These are phyloP conservation scores for Luscinia megarhynchos DNA, from an alignment of 2,797 vertebrate genomes.

Conservation along the genomic window DNA sequence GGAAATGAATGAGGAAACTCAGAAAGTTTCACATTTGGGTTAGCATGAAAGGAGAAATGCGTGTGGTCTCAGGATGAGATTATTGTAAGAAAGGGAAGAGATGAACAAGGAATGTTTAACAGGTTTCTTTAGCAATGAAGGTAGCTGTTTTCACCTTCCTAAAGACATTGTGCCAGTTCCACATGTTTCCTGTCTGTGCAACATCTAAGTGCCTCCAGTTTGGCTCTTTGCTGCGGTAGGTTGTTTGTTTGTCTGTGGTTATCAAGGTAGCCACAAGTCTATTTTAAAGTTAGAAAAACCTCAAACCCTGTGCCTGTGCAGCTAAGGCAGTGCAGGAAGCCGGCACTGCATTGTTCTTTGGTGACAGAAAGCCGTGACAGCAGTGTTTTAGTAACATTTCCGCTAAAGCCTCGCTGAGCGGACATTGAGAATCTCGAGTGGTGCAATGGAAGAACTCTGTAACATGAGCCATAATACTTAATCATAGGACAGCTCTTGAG, in stretches of 20 bases:
- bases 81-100: constrained; percentile 5
- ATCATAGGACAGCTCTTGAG: constrained; percentile 19
- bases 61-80: not conserved
- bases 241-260: constrained; percentile 19
- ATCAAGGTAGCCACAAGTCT: constrained; percentile 15
- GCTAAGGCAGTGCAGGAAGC: constrained; percentile 67
- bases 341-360: not conserved
- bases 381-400: constrained; percentile 55
- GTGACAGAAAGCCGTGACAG: constrained; percentile 22
- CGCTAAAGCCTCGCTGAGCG: not conserved
- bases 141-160: not conserved
- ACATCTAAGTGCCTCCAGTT: not conserved
- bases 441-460: not conserved
- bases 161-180: not conserved
- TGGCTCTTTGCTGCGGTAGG: not conserved
- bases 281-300: constrained; percentile 13
- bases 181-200: not conserved
- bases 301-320: not conserved
- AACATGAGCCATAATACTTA: not conserved
- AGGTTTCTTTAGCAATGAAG: not conserved
- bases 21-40: not conserved
- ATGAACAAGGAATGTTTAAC: not conserved
- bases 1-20: constrained; percentile 37
- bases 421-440: not conserved
- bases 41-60: constrained; percentile 20